Evolutionary conservation across 2,113 vertebrate genomes (phyloP).

Genomic region (Ailurus styani): DNA sequence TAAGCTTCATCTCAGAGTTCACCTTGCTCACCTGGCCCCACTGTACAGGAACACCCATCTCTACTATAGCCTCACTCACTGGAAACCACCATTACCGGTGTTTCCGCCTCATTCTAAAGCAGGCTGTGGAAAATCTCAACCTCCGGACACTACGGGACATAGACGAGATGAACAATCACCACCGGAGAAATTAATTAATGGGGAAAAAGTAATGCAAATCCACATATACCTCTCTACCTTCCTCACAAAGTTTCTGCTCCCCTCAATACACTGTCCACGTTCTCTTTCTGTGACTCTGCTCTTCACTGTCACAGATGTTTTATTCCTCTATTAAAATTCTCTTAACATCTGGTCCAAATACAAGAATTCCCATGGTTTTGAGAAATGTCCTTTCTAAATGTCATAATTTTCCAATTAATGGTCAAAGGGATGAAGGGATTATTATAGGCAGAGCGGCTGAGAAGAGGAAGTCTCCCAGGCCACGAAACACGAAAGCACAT

Average conservation of each 20-base stretch:
- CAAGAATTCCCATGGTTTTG: conserved; percentile 59
- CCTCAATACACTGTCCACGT: background rate
- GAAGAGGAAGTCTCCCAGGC: background rate
- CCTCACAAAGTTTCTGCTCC: background rate
- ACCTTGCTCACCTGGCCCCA: background rate
- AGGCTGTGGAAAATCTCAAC: background rate
- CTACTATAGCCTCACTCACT: background rate
- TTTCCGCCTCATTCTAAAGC: background rate
- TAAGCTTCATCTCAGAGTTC: background rate
- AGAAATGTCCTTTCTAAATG: conserved; percentile 65
- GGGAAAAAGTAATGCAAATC: background rate
- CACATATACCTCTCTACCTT: background rate
- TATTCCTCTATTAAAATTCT: conserved; percentile 43
- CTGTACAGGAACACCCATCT: background rate
- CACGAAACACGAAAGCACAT: background rate
- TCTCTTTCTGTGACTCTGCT: background rate
- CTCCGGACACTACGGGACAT: background rate
- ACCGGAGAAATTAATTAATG: background rate
- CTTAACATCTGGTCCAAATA: conserved; percentile 64
- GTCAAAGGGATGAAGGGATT: conserved; percentile 63
- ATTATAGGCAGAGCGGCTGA: background rate
- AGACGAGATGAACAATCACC: background rate
- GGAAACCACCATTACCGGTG: background rate
- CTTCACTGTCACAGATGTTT: conserved; percentile 42
- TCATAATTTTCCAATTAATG: conserved; percentile 66